Base-by-base conservation (phyloP, 2,797 vertebrate species). In the Phylloscopus collybita region DNA sequence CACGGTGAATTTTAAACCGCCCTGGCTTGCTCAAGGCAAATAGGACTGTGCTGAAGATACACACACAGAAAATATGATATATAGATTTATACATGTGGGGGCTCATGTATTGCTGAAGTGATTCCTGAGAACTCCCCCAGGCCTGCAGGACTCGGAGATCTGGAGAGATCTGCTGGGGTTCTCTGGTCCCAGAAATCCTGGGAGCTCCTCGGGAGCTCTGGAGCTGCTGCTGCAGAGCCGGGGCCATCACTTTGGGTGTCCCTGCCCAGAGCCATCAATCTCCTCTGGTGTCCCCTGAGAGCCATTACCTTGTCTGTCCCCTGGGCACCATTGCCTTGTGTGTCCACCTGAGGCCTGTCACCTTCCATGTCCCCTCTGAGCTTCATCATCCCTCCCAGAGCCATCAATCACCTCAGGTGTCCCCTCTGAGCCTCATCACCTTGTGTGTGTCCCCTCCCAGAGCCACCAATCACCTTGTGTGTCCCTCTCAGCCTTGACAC, bases 31-130 rank as follows among this genome's bases (percentile, higher is more conserved):
- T 36, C 50, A 10, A 50, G 51, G 45, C n/a, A n/a, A 59, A 47
- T 0, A n/a, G 21, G 5, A 3, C 16, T 5, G 47, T 14, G 30
- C 32, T 22, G 19, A 30, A 40, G 26, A 5, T 1, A 7, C 2
- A 2, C 1, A 2, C 2, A 2, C 1, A 47, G 11, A 67, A 29
- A 30, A 27, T 10, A 3, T 4, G 3, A 30, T 1, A 9, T 2
- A 49, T 1, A 8, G 5, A 16, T 13, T 47, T 30, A 27, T 6
- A 11, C 16, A 8, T 0, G 16, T 2, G 13, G 26, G 22, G 14
- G 8, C 12, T 17, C 8, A 4, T 23, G 13, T 9, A 2, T 11
- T 12, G 26, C 20, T 9, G 22, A 32, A 20, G 44, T 25, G 17
- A 26, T 11, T 34, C 34, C 86, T 5, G 21, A 47, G 9, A 54